Evolutionary conservation across 2,888 invertebrate species (phyloP).

Genomic region (Orthonychiurus folsomi): DNA sequence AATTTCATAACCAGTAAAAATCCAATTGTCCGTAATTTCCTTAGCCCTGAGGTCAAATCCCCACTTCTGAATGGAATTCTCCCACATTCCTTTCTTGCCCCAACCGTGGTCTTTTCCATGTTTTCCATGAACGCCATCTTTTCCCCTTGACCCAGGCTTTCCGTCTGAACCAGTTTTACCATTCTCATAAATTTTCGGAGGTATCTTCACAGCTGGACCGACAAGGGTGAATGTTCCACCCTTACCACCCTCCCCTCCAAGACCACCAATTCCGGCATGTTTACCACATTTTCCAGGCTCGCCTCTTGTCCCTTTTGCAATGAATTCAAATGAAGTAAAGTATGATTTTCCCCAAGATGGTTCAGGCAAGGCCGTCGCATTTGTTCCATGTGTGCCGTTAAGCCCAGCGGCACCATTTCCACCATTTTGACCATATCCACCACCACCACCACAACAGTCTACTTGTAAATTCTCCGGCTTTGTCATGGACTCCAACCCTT

Average conservation of each 20-base stretch:
- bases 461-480: background rate
- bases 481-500: background rate
- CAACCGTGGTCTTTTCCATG: conserved; percentile 2
- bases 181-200: background rate
- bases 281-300: background rate
- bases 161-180: conserved; percentile 2
- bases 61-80: background rate
- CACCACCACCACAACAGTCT: background rate
- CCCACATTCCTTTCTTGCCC: background rate
- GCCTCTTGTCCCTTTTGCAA: too few species aligned
- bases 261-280: background rate
- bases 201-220: background rate
- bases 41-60: background rate
- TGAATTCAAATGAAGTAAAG: too few species aligned
- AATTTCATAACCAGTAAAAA: background rate
- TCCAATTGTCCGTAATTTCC: background rate
- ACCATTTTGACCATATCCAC: conserved; percentile 4
- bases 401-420: background rate
- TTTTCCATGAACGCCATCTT: conserved; percentile 1
- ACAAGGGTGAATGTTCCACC: background rate
- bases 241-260: background rate
- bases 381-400: background rate
- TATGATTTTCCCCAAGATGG: background rate
- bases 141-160: background rate
- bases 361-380: background rate